These are phyloP conservation scores for Hypsibius dujardini DNA, from an alignment of 1,140 invertebrate genomes.

Conservation along the genomic window DNA sequence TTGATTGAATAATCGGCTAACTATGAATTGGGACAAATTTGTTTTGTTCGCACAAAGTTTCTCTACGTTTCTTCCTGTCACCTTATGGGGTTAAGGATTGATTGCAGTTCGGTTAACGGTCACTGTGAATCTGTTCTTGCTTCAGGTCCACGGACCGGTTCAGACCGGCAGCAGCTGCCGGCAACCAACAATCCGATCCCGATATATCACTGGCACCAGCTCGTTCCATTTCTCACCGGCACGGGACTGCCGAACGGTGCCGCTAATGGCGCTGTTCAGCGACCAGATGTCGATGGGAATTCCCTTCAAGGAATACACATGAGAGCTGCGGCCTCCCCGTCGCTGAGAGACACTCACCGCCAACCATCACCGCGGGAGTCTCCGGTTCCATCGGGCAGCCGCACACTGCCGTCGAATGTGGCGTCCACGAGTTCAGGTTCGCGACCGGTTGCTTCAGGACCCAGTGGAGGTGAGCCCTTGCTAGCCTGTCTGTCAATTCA, in stretches of 20 bases:
- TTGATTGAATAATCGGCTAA: no score
- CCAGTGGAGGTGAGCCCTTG: no score
- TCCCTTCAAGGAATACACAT: no score
- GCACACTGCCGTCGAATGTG: neutral
- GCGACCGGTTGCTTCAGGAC: no score
- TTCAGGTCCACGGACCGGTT: neutral
- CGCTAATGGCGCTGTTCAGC: constrained; percentile 22
- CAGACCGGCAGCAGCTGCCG: neutral
- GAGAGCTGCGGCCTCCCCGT: neutral
- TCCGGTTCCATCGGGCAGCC: constrained; percentile 17
- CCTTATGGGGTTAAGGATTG: no score
- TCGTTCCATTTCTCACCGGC: constrained; percentile 51
- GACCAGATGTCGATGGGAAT: neutral
- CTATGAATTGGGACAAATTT: no score
- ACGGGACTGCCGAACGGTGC: no score
- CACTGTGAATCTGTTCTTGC: neutral
- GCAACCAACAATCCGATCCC: constrained; percentile 29
- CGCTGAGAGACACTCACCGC: constrained; percentile 18
- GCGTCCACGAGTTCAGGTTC: no score
- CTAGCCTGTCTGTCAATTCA: no score
- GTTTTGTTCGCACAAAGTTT: no score
- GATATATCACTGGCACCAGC: constrained; percentile 59
- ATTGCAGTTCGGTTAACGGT: no score
- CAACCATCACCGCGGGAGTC: constrained; percentile 11
- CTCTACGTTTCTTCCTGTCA: no score